Base-by-base conservation (phyloP, 2,797 vertebrate genomes). In the Sebastes nivosus region DNA sequence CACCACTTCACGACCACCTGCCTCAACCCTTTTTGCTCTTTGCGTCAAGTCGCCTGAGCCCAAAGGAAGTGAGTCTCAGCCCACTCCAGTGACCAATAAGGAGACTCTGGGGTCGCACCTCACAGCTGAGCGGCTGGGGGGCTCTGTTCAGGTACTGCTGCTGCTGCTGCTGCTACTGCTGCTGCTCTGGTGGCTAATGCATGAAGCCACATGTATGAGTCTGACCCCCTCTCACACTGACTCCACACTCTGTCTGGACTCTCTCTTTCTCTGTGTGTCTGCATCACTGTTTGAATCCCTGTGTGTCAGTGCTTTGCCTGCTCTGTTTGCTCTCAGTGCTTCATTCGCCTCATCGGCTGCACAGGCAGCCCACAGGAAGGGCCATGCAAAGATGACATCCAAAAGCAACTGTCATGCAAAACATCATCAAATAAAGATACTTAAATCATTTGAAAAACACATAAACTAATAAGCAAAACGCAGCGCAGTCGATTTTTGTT, bases 141-240 rank as follows among this genome's bases (percentile, higher is more conserved):
- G 97, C 95, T 97, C 97, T 88, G 96, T 97, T 61, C 97, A 98
- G 97, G 97, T 98, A 98, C 96, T 93, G 88, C 94, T 95, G 88
- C 90, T 90, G 84, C 90, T 89, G 67, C 83, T 87, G 76, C 84
- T 83, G 86, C 90, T 86, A 32, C 83, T 84, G 82, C 90, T 91
- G 87, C 93, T 89, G 90, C 92, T 92, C 79, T 78, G 46, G 75
- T 82, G 76, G 91, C 89, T 89, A 82, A 81, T 89, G 94, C 94
- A 93, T 94, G 94, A 90, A 74, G 87, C 91, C 87, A 89, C 80
- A 55, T 88, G 74, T 90, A 42, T 88, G 54, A 83, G 77, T 88
- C 68, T 83, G 46, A 72, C 30, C 4, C 34, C 50, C 54, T 55
- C 77, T n/a, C 77, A 71, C 86, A 68, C 80, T 65, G 72, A 72